Base-by-base conservation (phyloP, 2,797 vertebrate species). In the Poeciliopsis infans region DNA sequence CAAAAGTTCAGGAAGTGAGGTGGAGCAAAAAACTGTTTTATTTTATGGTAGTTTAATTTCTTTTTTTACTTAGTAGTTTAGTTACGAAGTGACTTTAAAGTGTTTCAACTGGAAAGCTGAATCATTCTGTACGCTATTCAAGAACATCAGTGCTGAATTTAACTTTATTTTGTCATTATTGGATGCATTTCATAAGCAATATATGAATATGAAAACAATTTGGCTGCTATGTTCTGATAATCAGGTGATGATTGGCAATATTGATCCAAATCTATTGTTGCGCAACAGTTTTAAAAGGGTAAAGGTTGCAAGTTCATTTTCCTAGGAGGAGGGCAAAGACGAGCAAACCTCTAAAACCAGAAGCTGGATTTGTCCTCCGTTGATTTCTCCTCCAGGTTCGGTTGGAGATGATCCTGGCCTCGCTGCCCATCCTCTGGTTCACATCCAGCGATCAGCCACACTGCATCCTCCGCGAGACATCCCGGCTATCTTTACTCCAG, bases 401-500 rank as follows among this genome's bases (percentile, higher is more conserved):
- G 53, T 47, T 76, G 57, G 76, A 74, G 83, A 82, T 75, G 41
- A 84, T 36, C 81, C 80, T 77, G 70, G 45, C 68, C 68, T 47
- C 20, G 66, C 77, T 77, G 72, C 41, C 88, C 86, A 68, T 81
- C 82, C 84, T 85, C 86, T 84, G 88, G n/a, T 85, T 90, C 85
- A 79, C 83, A 66, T 88, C 90, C 84, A 79, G 77, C 66, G 79
- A 83, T 88, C 83, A 80, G 85, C 84, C 61, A 31, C 77, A 73
- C 79, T 39, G 80, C 75, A 86, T 90, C 90, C 80, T 90, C 90
- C 79, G 82, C n/a, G 81, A 93, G 79, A 89, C 88, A 87, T 90
- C 87, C 86, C 73, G 55, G 88, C 92, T 89, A 87, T 93, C 93
- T 93, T 92, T 91, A 89, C 92, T 92, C 91, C 83, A 47, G 82